Conservation (phyloP, 2,888 invertebrate genomes). For the Aphodius granarius region DNA sequence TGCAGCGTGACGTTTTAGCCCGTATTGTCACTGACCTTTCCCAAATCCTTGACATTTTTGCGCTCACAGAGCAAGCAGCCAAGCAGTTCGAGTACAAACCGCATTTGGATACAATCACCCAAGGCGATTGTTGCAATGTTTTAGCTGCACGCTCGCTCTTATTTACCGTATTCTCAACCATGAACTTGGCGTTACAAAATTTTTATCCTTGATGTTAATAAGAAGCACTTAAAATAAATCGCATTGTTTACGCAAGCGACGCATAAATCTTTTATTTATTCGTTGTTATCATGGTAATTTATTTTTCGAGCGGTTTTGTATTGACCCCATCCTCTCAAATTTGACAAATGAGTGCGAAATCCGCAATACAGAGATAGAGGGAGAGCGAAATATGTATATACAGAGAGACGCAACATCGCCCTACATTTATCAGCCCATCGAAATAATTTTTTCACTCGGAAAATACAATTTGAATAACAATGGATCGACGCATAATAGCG, state of each 20-base stretch:
- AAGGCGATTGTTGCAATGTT: not conserved
- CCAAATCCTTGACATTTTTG: conserved; percentile 26
- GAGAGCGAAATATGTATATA: not conserved
- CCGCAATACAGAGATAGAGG: not conserved
- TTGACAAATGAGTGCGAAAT: not conserved
- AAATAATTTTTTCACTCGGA: not conserved
- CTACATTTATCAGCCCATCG: not conserved
- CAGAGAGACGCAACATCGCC: not conserved
- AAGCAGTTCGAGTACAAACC: not conserved
- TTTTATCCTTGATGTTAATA: too few relatives aligned
- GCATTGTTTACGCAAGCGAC: too few relatives aligned
- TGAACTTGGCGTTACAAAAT: too few relatives aligned
- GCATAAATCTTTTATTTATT: too few relatives aligned
- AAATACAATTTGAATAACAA: not conserved
- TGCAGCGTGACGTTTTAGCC: conserved; percentile 10
- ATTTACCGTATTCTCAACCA: too few relatives aligned
- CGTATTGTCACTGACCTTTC: conserved; percentile 20
- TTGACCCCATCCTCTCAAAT: too few relatives aligned
- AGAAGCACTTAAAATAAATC: too few relatives aligned
- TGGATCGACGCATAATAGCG: not conserved
- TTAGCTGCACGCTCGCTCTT: too few relatives aligned
- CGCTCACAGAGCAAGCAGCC: conserved; percentile 1
- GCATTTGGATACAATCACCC: not conserved
- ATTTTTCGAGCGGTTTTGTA: too few relatives aligned
- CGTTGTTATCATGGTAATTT: too few relatives aligned